Conservation (phyloP, 2,113 vertebrate genomes). For the Grallaria varia region DNA sequence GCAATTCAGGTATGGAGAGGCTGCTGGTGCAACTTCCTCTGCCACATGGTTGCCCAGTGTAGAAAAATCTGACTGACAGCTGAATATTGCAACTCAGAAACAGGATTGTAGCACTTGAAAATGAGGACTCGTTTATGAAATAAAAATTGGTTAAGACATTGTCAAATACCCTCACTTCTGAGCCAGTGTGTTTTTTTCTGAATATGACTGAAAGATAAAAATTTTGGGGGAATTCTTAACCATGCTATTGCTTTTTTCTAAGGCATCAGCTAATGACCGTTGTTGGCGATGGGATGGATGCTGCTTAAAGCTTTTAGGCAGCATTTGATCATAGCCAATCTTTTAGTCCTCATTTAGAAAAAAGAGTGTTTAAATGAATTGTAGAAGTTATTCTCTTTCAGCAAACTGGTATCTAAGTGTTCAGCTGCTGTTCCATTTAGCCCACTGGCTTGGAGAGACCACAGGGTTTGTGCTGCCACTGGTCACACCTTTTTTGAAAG, state of each 20-base stretch:
- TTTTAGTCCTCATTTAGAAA: neutral
- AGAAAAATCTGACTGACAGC: neutral
- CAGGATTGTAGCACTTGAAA: neutral
- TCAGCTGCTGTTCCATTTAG: neutral
- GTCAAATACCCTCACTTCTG: neutral
- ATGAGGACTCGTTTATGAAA: neutral
- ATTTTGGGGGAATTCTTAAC: neutral
- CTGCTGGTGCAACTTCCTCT: neutral
- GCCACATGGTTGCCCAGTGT: accelerated
- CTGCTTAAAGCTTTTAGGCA: neutral
- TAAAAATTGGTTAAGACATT: neutral
- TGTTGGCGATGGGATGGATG: neutral
- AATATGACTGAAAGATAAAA: neutral
- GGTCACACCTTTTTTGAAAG: neutral
- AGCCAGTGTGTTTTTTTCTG: neutral
- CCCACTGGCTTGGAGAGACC: neutral
- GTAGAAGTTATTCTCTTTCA: neutral
- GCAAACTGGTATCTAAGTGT: neutral
- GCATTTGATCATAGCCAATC: neutral
- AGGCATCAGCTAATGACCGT: neutral
- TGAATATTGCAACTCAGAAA: neutral
- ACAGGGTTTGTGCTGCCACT: neutral
- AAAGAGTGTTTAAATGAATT: neutral
- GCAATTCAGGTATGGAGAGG: neutral
- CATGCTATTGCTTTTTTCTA: neutral